Percentiles rank a stretch among this genome's conserved stretches.
Conservation (phyloP, 1,140 invertebrate species). For the Drosophila insularis region DNA sequence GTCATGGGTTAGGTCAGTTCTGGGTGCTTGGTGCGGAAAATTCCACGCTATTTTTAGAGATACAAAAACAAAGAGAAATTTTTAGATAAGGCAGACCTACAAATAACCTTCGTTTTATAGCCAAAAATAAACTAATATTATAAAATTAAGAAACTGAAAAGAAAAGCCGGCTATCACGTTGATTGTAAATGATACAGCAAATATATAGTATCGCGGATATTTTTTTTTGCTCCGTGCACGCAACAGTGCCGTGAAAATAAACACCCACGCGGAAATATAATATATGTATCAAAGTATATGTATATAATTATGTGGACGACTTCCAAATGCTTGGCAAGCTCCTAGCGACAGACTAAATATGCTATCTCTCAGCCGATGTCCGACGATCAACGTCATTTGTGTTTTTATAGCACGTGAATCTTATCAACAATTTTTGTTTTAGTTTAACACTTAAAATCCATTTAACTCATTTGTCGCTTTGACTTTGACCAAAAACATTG, state of each 20-base stretch:
- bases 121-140: neutral
- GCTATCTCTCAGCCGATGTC: conserved; percentile 3
- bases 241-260: conserved; percentile 43
- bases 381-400: conserved; percentile 18
- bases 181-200: conserved; percentile 48
- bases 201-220: conserved; percentile 29
- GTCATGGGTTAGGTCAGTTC: conserved; percentile 64
- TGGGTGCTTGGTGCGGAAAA: conserved; percentile 41
- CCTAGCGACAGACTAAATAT: neutral
- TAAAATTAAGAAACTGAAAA: conserved; percentile 30
- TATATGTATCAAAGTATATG: no score
- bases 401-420: conserved; percentile 59
- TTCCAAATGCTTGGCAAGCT: neutral
- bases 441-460: neutral
- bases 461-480: neutral
- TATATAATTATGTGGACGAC: neutral
- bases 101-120: conserved; percentile 61
- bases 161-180: conserved; percentile 45
- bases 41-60: conserved; percentile 58
- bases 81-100: conserved; percentile 54
- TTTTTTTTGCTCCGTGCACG: conserved; percentile 39
- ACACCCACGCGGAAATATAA: conserved; percentile 40
- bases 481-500: conserved; percentile 12
- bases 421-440: conserved; percentile 42
- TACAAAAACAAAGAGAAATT: conserved; percentile 5